Evolutionary conservation across 2,797 vertebrate species (phyloP).

Genomic region (Sebastiscus albofasciatus): DNA sequence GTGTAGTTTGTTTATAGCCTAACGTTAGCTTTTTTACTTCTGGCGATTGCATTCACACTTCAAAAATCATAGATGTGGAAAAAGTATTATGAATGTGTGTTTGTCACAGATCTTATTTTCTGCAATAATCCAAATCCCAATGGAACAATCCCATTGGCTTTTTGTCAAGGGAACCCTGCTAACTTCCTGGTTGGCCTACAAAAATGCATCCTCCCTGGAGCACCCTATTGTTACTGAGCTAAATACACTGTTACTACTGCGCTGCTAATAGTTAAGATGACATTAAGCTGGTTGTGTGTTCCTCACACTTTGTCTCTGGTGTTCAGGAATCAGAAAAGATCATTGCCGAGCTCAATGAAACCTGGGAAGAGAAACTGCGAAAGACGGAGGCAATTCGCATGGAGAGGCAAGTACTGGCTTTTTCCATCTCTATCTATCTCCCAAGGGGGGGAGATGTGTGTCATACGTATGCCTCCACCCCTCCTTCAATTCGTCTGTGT

Average conservation of each 20-base stretch:
- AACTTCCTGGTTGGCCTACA: too few species aligned
- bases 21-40: too few species aligned
- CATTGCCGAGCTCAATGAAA: conserved; percentile 98
- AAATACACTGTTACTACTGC: background rate
- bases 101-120: too few species aligned
- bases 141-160: too few species aligned
- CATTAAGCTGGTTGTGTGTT: background rate
- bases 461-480: conserved; percentile 10
- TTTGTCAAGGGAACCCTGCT: too few species aligned
- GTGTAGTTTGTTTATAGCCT: too few species aligned
- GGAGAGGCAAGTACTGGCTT: conserved; percentile 89
- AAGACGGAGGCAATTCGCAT: conserved; percentile 98
- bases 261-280: background rate
- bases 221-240: background rate
- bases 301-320: conserved; percentile 7
- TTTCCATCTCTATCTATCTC: conserved; percentile 7
- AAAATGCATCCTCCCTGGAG: too few species aligned
- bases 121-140: too few species aligned
- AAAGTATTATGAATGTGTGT: too few species aligned
- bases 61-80: too few species aligned
- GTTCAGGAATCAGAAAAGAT: conserved; percentile 98
- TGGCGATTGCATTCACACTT: too few species aligned
- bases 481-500: conserved; percentile 13
- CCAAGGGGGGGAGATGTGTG: background rate
- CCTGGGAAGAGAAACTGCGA: conserved; percentile 98